Base-by-base conservation (phyloP, 2,888 invertebrate species). In the Dugesia japonica region DNA sequence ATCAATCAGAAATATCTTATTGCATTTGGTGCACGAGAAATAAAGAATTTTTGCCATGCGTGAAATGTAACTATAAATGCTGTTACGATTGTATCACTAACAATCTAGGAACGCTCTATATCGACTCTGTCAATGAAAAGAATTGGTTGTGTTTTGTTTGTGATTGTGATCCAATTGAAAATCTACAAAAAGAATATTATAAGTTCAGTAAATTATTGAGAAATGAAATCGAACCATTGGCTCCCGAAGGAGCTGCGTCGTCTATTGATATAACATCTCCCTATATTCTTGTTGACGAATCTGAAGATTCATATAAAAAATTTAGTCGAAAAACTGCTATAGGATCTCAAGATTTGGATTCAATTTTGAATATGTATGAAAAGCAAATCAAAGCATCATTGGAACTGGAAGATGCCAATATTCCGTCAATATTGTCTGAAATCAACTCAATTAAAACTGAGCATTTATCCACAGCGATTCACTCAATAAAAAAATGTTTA, bases 71-170 rank as follows among this genome's bases (percentile, higher is more conserved):
- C 7, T 56, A 56, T n/a, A 56, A 56, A 56, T 56, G 56, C n/a
- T 56, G 56, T 56, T 56, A 56, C 23, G 56, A 56, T 56, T 56
- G 56, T 23, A 56, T 56, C 7, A 56, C 4, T 23, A 13, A 4
- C 9, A 56, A 56, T 56, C 56, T 56, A 4, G 56, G 56, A 4
- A 1, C n/a, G 1, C 7, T 7, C 1, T 56, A 56, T 56, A 4
- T 56, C 9, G 17, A 56, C 17, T 56, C 9, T 56, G 20, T 56
- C 23, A 56, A 56, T 56, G 56, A 56, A n/a, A 56, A 56, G 23
- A 56, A 56, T n/a, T 56, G 56, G 56, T n/a, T 56, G 56, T 56
- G 56, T 56, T 56, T 56, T n/a, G 1, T 56, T 56, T 56, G 56
- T 56, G 56, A 56, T 4, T 56, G 9, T 4, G n/a, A 13, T 4